Evolutionary conservation across 2,888 invertebrate genomes (phyloP).

Genomic region (Cheilosia scutellata): DNA sequence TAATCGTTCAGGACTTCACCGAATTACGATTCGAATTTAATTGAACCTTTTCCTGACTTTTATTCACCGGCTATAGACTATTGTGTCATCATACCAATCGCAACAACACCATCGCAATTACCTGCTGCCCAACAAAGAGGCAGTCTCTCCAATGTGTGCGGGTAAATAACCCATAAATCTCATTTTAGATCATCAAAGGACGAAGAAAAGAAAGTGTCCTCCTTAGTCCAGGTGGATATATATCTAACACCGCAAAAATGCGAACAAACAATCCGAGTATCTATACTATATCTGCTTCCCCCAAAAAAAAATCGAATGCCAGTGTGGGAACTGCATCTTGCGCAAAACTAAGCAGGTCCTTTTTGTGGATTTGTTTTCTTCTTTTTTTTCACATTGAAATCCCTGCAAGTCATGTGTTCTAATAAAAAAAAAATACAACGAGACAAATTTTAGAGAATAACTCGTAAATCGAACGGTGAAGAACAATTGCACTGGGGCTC

Average conservation of each 20-base stretch:
- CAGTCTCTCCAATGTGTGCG: slow-evolving; percentile 31
- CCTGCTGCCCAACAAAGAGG: slow-evolving; percentile 33
- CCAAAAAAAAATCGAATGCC: slow-evolving; percentile 7
- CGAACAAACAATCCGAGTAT: slow-evolving; percentile 23
- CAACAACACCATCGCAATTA: slow-evolving; percentile 64
- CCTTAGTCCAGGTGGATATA: slow-evolving; percentile 64
- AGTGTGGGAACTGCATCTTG: slow-evolving; percentile 75
- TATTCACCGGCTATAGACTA: slow-evolving; percentile 59
- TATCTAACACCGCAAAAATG: slow-evolving; percentile 64
- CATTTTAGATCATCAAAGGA: slow-evolving; percentile 52
- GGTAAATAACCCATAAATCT: slow-evolving; percentile 74
- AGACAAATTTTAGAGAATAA: slow-evolving; percentile 18
- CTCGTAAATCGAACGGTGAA: slow-evolving; percentile 60
- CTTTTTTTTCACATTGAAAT: slow-evolving; percentile 24
- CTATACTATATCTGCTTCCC: slow-evolving; percentile 27
- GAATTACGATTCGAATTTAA: slow-evolving; percentile 69
- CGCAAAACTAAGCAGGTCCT: slow-evolving; percentile 71
- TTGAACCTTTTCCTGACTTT: slow-evolving; percentile 70
- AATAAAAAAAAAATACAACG: slow-evolving; percentile 53
- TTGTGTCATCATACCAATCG: slow-evolving; percentile 49
- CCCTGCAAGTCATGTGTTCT: slow-evolving; percentile 62
- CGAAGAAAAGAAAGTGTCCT: slow-evolving; percentile 58
- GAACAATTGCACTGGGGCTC: slow-evolving; percentile 55
- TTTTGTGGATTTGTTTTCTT: slow-evolving; percentile 8
- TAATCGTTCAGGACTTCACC: slow-evolving; percentile 1